Evolutionary conservation across 2,888 invertebrate species (phyloP).

Genomic region (Xanthorhoe designata): DNA sequence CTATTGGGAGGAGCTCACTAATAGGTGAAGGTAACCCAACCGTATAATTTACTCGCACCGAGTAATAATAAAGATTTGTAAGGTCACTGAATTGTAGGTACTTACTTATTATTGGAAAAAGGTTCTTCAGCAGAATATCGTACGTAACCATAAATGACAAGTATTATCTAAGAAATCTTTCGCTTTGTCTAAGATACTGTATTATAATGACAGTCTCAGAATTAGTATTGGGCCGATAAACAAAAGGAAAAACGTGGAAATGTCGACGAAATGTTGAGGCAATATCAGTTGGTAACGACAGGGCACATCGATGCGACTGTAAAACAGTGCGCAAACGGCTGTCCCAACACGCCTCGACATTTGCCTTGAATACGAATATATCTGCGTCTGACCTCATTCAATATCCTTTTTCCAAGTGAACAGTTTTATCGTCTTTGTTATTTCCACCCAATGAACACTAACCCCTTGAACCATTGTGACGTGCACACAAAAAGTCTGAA

Average conservation of each 20-base stretch:
- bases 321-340: conserved; percentile 73
- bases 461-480: conserved; percentile 80
- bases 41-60: conserved; percentile 9
- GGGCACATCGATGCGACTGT: conserved; percentile 59
- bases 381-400: conserved; percentile 82
- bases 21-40: conserved; percentile 14
- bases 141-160: conserved; percentile 25
- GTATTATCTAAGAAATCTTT: conserved; percentile 23
- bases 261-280: conserved; percentile 48
- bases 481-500: conserved; percentile 68
- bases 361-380: conserved; percentile 77
- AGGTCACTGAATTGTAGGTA: conserved; percentile 17
- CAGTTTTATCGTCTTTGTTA: conserved; percentile 83
- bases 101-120: conserved; percentile 13
- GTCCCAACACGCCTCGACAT: conserved; percentile 72
- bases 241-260: conserved; percentile 45
- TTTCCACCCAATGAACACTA: conserved; percentile 82
- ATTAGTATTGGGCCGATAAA: conserved; percentile 33
- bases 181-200: conserved; percentile 31
- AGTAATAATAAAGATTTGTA: conserved; percentile 21
- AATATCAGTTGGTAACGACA: conserved; percentile 61
- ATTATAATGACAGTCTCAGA: conserved; percentile 32
- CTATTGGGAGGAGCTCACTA: neutral
- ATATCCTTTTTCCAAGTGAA: conserved; percentile 83
- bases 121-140: conserved; percentile 17